Base-by-base conservation (phyloP, 2,113 vertebrate species). In the Alces alces region DNA sequence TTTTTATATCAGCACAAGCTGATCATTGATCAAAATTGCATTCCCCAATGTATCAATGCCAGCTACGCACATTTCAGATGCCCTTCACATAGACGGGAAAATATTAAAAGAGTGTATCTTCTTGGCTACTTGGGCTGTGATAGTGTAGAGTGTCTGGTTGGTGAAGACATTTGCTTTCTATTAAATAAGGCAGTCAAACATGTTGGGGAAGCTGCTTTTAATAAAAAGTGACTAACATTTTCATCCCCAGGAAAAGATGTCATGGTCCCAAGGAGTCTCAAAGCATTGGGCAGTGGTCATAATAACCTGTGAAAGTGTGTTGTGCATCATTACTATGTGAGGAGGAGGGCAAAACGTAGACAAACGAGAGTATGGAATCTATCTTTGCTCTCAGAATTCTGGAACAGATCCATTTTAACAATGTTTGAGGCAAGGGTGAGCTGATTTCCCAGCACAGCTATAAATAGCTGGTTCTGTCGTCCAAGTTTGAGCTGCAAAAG, bases 401-500 rank as follows among this genome's bases (percentile, higher is more conserved):
- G 98, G 98, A 98, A 97, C 98, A 86, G 91, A 93, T 98, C 98
- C 98, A 92, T 94, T 98, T 98, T 98, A 97, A 96, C 92, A 98
- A 92, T 43, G 66, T 96, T 96, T 89, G 87, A 96, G 79, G 92
- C 64, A 91, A 91, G 52, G 12, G 39, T 86, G 79, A 58, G 64
- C 89, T 89, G 14, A 83, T 95, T 97, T 98, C 98, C 95, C 97
- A 99, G 97, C 52, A 85, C 89, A 95, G 89, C 90, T 98, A 98
- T 97, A 98, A 98, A 99, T 98, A 99, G 96, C 88, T 97, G 82
- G 43, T 97, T 97, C 89, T 73, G 86, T 96, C 91, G 47, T 45
- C 76, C 92, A 93, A 97, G 94, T 97, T 97, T 96, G 97, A 96
- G 86, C 90, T 98, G 85, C 94, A 89, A 96, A 96, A 95, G 45